Base-by-base conservation (phyloP, 1,140 invertebrate genomes). In the Bathynomus jamesi region DNA sequence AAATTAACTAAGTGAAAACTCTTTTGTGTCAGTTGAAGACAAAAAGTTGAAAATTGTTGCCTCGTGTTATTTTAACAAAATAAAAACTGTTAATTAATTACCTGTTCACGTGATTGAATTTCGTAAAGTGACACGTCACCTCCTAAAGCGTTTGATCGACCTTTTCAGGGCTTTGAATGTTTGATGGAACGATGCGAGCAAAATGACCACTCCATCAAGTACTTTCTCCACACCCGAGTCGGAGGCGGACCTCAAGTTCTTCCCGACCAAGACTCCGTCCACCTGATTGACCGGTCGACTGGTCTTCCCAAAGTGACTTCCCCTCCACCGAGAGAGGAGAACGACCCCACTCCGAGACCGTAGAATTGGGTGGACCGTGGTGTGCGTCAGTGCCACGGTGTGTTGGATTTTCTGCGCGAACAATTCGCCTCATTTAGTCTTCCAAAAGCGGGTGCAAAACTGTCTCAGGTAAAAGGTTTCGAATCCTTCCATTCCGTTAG, bases 171-270 rank as follows among this genome's bases (percentile, higher is more conserved):
- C 13, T 68, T 61, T 27, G 40, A 5, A 8, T 25, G 13, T 3
- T 28, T 31, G 11, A 46, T 65, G 5, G n/a, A 0, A 2, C 24
- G 1, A 2, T 60, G 28, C 3, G 28, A 13, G 25, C 28, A 69
- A 28, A 31, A 66, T 2, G 60, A 17, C 0, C 13, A 62, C 21
- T 21, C 63, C 72, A 67, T 63, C 40, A 66, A 69, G 40, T 31
- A 28, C 25, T 70, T 72, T 73, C 65, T 67, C 73, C 31, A 67
- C 60, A 67, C 64, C 60, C 28, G 68, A 10, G 29, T 28, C 5
- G 28, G 21, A 0, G 27, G 29, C 25, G 28, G 17, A 27, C 31
- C 24, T 28, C 28, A 61, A 60, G 71, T 8, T 65, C 40, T 53
- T 53, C 40, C 40, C 13, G 40, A 53, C 21, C 13, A 53, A 5